phyloP scores from a whole-genome alignment of 2,113 vertebrate species.

The Atractosteus spatula region DNA sequence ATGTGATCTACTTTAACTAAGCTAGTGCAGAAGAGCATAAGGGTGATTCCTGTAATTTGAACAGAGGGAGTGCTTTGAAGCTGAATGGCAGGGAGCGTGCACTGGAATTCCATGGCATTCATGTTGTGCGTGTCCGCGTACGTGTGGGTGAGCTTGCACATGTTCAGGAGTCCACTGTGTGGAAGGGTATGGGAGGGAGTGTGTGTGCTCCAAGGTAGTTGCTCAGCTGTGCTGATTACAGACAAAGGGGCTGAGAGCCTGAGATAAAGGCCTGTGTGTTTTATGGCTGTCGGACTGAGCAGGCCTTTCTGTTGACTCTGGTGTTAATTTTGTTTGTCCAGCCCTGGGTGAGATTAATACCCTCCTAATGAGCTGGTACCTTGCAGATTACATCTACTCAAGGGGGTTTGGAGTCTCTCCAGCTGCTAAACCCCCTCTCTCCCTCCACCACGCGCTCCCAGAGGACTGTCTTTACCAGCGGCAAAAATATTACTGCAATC shows the following conservation, averaged over 20 bases:
- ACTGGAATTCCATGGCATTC: too few species aligned
- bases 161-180: constrained; percentile 11
- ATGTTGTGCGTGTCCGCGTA: too few species aligned
- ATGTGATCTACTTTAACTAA: too few species aligned
- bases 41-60: too few species aligned
- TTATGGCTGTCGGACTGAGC: constrained; percentile 38
- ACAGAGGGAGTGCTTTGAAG: too few species aligned
- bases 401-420: neutral
- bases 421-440: constrained; percentile 42
- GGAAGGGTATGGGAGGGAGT: neutral
- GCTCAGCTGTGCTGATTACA: too few species aligned
- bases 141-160: neutral
- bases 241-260: constrained; percentile 17
- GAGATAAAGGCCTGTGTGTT: constrained; percentile 51
- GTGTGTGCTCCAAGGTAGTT: neutral
- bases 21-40: too few species aligned
- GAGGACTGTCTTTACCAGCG: constrained; percentile 38
- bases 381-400: constrained; percentile 49
- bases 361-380: constrained; percentile 54
- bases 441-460: constrained; percentile 46
- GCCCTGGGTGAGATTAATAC: constrained; percentile 58
- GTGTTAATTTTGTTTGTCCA: constrained; percentile 44
- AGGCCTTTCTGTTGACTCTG: constrained; percentile 45
- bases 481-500: constrained; percentile 36
- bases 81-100: too few species aligned